A percentile compares a stretch with the other conserved stretches of the same genome.
These are phyloP conservation scores for Ceuthmochares aereus DNA, from an alignment of 2,113 vertebrate genomes.

Conservation along the genomic window DNA sequence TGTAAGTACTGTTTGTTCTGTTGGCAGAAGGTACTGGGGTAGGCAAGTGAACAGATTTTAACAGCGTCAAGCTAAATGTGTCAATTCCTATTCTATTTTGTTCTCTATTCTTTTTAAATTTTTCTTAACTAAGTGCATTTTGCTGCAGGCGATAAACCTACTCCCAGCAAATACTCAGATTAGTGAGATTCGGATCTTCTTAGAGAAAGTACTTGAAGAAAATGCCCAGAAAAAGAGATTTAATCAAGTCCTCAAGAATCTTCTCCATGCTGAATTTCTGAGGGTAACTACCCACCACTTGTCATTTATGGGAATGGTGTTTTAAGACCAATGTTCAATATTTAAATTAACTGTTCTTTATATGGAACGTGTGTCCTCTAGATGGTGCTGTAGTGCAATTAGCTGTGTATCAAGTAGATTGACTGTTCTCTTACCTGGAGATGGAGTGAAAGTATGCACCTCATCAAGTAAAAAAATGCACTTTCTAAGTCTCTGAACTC, in stretches of 20 bases:
- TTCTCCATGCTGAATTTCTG: slow-evolving; percentile 96
- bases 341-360: not conserved
- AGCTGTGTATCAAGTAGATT: not conserved
- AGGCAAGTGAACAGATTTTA: not conserved
- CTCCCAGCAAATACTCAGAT: slow-evolving; percentile 98
- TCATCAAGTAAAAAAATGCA: too few species aligned
- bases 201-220: slow-evolving; percentile 97
- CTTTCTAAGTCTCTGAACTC: not conserved
- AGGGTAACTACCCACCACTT: slow-evolving; percentile 75
- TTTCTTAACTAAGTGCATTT: not conserved
- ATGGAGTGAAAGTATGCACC: not conserved
- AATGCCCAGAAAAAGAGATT: slow-evolving; percentile 93
- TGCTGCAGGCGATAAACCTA: slow-evolving; percentile 90
- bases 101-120: not conserved
- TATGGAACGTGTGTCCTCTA: not conserved
- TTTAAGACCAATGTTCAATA: not conserved
- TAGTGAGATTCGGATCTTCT: slow-evolving; percentile 92
- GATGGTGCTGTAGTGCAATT: not conserved
- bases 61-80: not conserved
- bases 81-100: not conserved
- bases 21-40: not conserved
- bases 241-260: slow-evolving; percentile 96
- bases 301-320: not conserved
- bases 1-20: not conserved
- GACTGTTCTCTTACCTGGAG: not conserved